Evolutionary conservation across 2,888 invertebrate genomes (phyloP).

Genomic region (Physocephala rufipes): DNA sequence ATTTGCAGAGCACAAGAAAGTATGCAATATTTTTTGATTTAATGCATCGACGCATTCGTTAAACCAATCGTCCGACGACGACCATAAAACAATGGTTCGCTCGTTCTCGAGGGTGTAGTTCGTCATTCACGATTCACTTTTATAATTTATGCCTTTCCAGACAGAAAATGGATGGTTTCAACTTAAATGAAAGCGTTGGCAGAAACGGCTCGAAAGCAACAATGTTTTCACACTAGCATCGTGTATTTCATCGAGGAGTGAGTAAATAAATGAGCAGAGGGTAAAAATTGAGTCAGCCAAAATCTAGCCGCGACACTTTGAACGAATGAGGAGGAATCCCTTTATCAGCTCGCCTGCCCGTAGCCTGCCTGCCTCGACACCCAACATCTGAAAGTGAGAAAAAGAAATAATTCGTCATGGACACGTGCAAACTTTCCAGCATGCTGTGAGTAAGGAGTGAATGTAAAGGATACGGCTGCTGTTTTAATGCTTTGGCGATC

Average conservation of each 20-base stretch:
- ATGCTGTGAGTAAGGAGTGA: not conserved
- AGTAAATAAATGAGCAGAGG: too few relatives aligned
- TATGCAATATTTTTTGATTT: constrained; percentile 1
- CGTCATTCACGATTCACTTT: constrained; percentile 1
- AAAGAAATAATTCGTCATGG: constrained; percentile 45
- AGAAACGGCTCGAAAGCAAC: too few relatives aligned
- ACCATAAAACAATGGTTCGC: constrained; percentile 20
- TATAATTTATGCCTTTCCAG: too few relatives aligned
- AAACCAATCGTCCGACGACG: too few relatives aligned
- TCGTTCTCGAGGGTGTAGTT: constrained; percentile 20
- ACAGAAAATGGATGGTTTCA: too few relatives aligned
- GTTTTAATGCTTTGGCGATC: constrained; percentile 17
- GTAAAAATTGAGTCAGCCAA: too few relatives aligned
- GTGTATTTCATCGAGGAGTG: too few relatives aligned
- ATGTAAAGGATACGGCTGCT: not conserved
- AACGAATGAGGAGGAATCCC: not conserved
- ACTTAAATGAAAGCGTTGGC: too few relatives aligned
- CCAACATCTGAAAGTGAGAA: not conserved
- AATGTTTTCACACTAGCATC: too few relatives aligned
- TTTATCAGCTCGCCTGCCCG: not conserved
- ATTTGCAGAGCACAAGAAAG: too few relatives aligned
- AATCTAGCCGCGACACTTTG: not conserved
- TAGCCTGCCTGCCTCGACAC: not conserved
- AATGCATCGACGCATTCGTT: constrained; percentile 9
- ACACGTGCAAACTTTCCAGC: constrained; percentile 42